Percentiles rank a stretch among this genome's conserved stretches.
phyloP scores from a whole-genome alignment of 2,797 vertebrate genomes.

The Chaunax sp. region DNA sequence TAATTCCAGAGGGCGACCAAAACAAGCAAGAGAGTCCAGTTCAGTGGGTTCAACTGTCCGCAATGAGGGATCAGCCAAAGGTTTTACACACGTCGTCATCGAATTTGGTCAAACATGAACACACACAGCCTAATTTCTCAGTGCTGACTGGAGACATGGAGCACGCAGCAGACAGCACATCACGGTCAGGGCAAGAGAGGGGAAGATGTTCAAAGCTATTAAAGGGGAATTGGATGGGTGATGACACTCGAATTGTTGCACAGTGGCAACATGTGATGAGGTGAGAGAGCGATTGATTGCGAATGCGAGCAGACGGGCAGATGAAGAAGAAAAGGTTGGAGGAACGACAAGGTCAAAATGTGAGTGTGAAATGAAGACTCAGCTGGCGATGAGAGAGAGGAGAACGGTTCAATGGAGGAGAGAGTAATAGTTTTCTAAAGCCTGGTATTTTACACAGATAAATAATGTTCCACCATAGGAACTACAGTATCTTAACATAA shows the following conservation, averaged over 20 bases:
- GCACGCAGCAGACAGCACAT: conserved; percentile 45
- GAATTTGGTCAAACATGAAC: conserved; percentile 40
- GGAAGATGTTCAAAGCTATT: conserved; percentile 46
- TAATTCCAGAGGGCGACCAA: conserved; percentile 34
- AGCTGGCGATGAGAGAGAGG: conserved; percentile 48
- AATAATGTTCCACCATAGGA: neutral
- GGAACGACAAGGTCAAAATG: conserved; percentile 60
- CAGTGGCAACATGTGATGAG: conserved; percentile 42
- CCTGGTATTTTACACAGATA: neutral
- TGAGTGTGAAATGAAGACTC: conserved; percentile 40
- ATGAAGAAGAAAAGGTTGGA: conserved; percentile 49
- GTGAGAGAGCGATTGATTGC: conserved; percentile 38
- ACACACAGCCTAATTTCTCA: conserved; percentile 38
- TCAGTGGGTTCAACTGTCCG: conserved; percentile 52
- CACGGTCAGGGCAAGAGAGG: conserved; percentile 26
- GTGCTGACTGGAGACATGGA: conserved; percentile 36
- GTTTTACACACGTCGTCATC: conserved; percentile 42
- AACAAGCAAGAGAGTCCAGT: conserved; percentile 36
- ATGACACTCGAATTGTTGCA: conserved; percentile 61
- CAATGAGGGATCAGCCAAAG: conserved; percentile 48
- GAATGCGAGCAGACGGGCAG: conserved; percentile 46
- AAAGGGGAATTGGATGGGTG: conserved; percentile 46
- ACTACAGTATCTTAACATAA: too few relatives aligned
- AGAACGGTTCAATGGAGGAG: conserved; percentile 45
- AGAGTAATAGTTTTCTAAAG: conserved; percentile 23